phyloP scores from a whole-genome alignment of 2,888 invertebrate genomes.

The Homarus gammarus region DNA sequence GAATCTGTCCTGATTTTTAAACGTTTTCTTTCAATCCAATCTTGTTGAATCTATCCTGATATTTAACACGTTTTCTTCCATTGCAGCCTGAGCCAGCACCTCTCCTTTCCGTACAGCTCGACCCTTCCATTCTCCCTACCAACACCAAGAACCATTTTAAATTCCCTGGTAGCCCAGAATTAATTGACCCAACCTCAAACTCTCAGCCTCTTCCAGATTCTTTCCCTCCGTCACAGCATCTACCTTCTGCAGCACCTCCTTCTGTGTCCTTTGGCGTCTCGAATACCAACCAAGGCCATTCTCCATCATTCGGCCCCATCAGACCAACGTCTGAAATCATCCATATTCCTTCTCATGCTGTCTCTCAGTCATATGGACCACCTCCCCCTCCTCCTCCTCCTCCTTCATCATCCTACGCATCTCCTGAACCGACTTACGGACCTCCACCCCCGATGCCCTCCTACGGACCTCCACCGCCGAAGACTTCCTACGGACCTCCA shows the following conservation, averaged over 20 bases:
- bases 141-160: slow-evolving; percentile 59
- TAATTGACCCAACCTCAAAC: neutral
- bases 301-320: slow-evolving; percentile 40
- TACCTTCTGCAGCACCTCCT: neutral
- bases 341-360: neutral
- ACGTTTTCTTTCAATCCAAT: neutral
- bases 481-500: slow-evolving; percentile 37
- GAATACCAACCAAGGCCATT: neutral
- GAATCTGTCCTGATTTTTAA: no score
- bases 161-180: slow-evolving; percentile 10
- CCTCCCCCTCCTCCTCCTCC: slow-evolving; percentile 27
- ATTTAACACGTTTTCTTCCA: slow-evolving; percentile 55
- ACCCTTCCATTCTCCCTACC: slow-evolving; percentile 39
- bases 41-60: neutral
- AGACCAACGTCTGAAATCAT: slow-evolving; percentile 33
- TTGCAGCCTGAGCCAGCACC: slow-evolving; percentile 53
- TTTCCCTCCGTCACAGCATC: slow-evolving; percentile 14
- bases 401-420: slow-evolving; percentile 32
- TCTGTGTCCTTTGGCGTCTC: neutral
- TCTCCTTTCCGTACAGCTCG: slow-evolving; percentile 27
- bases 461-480: slow-evolving; percentile 34
- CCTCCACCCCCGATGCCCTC: neutral
- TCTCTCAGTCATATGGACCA: neutral
- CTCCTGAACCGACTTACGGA: neutral
- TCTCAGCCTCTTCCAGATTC: neutral